Evolutionary conservation across 2,888 invertebrate genomes (phyloP), one percentile per base, ranked within the genome.

Genomic region (Latheticus oryzae): DNA sequence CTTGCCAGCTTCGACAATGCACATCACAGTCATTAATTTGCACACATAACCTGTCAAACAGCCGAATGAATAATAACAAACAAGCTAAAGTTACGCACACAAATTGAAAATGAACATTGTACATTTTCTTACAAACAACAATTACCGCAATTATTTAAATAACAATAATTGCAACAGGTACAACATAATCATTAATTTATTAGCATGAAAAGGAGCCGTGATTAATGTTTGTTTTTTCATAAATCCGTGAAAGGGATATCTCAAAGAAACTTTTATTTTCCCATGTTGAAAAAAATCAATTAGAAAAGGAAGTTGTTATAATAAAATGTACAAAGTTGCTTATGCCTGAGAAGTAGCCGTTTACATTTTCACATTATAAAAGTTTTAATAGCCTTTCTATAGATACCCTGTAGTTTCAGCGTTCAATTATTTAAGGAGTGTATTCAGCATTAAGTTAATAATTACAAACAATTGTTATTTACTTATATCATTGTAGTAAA

Each of bases 111-210:
- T 13, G 17, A 32, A 11, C 45, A 45, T 19, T 45, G 45, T 42
- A 16, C 30, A 32, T 45, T 30, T 28, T 32, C 21, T 30, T 19
- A 45, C 45, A 45, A 28, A 12, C 32, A 5, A 19, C 32, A 32
- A 45, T 45, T 45, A 45, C 45, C 11, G 45, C 30, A 45, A 45
- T 45, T 45, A 45, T 45, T 45, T 30, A 19, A 45, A 45, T 45
- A 45, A 32, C 30, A 45, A 45, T 32, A 28, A 45, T 45, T 45
- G 17, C 45, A 32, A 32, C 45, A 30, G 45, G 45, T 45, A 17
- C 45, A 45, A 30, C 45, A 45, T 17, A 19, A 17, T 32, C 45
- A 28, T 28, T 45, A 45, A 45, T 45, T 43, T 45, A 45, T 45
- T 45, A 30, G 19, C 45, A 45, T 45, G 28, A 15, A 17, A 45